Base-by-base conservation (phyloP, 2,797 vertebrate genomes). In the Gambusia yucatana region DNA sequence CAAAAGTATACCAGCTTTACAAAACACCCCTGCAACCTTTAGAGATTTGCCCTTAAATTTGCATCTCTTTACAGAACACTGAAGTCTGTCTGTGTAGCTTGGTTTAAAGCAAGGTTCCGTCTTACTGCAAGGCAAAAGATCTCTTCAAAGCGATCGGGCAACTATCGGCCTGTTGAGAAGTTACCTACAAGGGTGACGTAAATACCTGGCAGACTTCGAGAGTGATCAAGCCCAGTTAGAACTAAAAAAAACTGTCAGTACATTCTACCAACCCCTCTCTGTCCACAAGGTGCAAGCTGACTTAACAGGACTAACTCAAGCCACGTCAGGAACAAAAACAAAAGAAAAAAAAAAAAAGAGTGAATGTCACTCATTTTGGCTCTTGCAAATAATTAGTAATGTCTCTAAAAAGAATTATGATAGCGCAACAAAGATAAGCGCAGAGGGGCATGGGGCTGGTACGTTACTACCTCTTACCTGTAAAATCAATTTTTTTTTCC, bases 351-450 rank as follows among this genome's bases (percentile, higher is more conserved):
- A 81, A 78, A 77, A 88, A 86, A 86, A 86, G 95, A 95, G 95
- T 96, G 96, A 96, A 96, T 96, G 94, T 96, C 96, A 96, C 96
- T 96, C 95, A 96, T 89, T 94, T 95, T 95, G 94, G 94, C 93
- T 95, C 93, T 93, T 89, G 93, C 90, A 95, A 95, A 94, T 87
- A 91, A 94, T 93, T 90, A 89, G 84, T 94, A 86, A 87, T 86
- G 85, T 94, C 85, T 93, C 90, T 91, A 90, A 91, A 93, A 92
- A 80, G 3, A 91, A 91, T 85, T 89, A 90, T 86, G 90, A 84
- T 82, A 84, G 81, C 83, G 89, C 79, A 55, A 87, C 77, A 81
- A 89, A 82, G 87, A 84, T 93, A 91, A 91, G 86, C 89, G 84
- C 85, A 88, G 85, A 86, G 83, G 81, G 83, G 88, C 59, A 84